phyloP scores from a whole-genome alignment of 2,113 vertebrate genomes.

The Myotis yumanensis region DNA sequence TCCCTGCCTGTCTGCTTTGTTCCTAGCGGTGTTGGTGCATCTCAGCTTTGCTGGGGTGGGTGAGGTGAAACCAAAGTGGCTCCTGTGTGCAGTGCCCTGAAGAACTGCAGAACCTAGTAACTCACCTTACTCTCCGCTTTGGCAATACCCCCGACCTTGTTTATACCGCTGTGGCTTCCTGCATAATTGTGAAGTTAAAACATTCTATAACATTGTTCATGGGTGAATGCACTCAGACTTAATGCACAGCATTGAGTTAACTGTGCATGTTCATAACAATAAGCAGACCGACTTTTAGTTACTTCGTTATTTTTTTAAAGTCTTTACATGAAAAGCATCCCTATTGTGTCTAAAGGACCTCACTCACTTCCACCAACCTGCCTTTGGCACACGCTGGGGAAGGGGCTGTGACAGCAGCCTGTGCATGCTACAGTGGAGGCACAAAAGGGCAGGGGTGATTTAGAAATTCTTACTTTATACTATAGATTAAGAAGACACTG shows the following conservation, averaged over 20 bases:
- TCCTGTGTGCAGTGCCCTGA: not conserved
- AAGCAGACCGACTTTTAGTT: not conserved
- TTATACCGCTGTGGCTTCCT: not conserved
- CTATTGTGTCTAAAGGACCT: not conserved
- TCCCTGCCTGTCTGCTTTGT: not conserved
- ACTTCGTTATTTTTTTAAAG: not conserved
- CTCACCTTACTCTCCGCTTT: not conserved
- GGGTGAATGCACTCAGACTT: not conserved
- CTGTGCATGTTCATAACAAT: not conserved
- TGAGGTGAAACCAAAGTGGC: not conserved
- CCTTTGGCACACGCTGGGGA: rapidly evolving
- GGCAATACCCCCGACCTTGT: too few relatives aligned
- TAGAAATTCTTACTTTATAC: not conserved
- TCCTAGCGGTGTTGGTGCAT: not conserved
- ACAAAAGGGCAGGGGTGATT: not conserved
- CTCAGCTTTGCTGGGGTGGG: not conserved
- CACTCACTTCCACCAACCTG: not conserved
- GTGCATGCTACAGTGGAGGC: rapidly evolving
- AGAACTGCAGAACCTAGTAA: not conserved
- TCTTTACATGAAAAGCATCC: not conserved
- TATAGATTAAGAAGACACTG: not conserved
- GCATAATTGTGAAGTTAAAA: not conserved
- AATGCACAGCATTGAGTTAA: not conserved
- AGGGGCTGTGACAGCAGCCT: not conserved
- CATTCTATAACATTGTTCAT: not conserved